Percentiles rank a stretch among this genome's conserved stretches.
Conservation (phyloP, 1,140 invertebrate genomes). For the Agraylea sexmaculata region DNA sequence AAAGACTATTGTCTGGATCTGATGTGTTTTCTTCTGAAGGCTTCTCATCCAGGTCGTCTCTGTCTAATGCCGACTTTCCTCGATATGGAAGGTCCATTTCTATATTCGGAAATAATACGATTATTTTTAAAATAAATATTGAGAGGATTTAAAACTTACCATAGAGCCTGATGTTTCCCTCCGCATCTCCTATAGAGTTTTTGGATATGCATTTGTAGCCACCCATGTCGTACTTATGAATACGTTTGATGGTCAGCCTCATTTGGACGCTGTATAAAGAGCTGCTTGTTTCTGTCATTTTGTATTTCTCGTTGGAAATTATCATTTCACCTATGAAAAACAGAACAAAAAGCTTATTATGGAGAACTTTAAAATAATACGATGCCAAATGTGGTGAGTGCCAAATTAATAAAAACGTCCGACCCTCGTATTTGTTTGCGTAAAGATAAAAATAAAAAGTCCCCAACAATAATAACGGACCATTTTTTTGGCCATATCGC, state of each 20-base stretch:
- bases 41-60: conserved; percentile 29
- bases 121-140: background rate
- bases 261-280: conserved; percentile 71
- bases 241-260: conserved; percentile 61
- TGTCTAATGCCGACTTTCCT: conserved; percentile 26
- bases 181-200: conserved; percentile 80
- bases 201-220: conserved; percentile 88
- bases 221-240: conserved; percentile 69
- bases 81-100: conserved; percentile 37
- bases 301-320: conserved; percentile 68
- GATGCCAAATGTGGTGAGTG: too few relatives aligned
- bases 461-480: too few relatives aligned
- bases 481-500: too few relatives aligned
- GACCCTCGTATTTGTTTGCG: too few relatives aligned
- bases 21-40: conserved; percentile 27
- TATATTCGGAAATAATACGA: conserved; percentile 15
- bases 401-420: too few relatives aligned
- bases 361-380: too few relatives aligned
- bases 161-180: conserved; percentile 76
- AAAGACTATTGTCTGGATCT: conserved; percentile 15
- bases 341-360: conserved; percentile 10
- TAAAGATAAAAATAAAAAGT: too few relatives aligned
- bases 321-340: conserved; percentile 68
- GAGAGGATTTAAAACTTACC: conserved; percentile 47
- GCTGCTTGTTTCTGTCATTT: conserved; percentile 58